Evolutionary conservation across 2,797 vertebrate species (phyloP).

Genomic region (Poecilia gillii): DNA sequence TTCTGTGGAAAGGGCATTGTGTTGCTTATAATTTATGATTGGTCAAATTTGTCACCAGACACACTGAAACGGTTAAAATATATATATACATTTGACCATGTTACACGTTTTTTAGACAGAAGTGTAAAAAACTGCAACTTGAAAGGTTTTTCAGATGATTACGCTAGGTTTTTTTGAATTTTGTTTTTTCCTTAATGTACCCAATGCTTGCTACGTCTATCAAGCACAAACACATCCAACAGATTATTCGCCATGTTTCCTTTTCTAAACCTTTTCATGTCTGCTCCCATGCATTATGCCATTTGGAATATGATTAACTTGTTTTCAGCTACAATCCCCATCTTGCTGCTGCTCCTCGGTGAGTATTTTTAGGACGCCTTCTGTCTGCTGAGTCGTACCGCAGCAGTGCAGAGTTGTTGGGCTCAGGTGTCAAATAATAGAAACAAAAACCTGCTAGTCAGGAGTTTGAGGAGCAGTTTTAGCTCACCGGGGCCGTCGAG

Average conservation of each 20-base stretch:
- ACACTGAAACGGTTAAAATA: not conserved
- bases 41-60: not conserved
- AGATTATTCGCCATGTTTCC: not conserved
- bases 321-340: not conserved
- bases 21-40: not conserved
- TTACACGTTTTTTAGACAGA: not conserved
- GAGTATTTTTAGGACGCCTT: not conserved
- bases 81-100: not conserved
- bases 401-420: not conserved
- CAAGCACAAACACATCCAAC: not conserved
- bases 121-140: not conserved
- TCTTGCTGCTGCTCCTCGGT: not conserved
- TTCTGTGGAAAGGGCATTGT: not conserved
- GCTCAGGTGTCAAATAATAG: slow-evolving; percentile 15
- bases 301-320: not conserved
- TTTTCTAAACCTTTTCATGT: not conserved
- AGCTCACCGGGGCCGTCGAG: slow-evolving; percentile 36
- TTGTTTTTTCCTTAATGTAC: not conserved
- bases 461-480: slow-evolving; percentile 40
- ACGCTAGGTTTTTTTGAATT: not conserved
- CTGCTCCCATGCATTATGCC: not conserved
- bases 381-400: slow-evolving; percentile 18
- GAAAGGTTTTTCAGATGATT: not conserved
- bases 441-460: slow-evolving; percentile 39
- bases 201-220: not conserved